phyloP scores from a whole-genome alignment of 2,797 vertebrate genomes.

The Masticophis lateralis region DNA sequence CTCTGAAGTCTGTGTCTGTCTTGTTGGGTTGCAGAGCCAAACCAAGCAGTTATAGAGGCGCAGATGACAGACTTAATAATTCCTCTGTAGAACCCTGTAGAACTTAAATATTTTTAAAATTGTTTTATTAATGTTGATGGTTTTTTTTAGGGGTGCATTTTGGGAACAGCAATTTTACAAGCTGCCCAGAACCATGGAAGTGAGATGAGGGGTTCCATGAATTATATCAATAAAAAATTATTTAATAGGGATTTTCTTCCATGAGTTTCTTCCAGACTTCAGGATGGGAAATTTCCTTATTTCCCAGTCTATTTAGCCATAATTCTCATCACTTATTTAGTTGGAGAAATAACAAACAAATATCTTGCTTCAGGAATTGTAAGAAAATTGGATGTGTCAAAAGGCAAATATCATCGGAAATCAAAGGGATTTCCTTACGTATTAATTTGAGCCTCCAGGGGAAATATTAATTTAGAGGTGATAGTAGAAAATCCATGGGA shows the following conservation, averaged over 20 bases:
- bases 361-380: background rate
- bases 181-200: background rate
- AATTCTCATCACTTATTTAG: background rate
- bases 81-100: no score
- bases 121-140: background rate
- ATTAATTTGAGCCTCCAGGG: conserved; percentile 6
- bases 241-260: background rate
- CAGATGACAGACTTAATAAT: no score
- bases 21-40: no score
- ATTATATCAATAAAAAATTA: background rate
- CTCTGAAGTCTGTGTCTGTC: no score
- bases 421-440: conserved; percentile 3
- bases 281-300: background rate
- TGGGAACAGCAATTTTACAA: background rate
- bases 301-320: background rate
- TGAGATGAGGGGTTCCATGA: background rate
- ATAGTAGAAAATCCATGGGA: conserved; percentile 13
- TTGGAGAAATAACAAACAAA: background rate
- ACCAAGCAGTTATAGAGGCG: no score
- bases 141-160: background rate
- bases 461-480: background rate
- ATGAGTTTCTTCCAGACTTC: background rate
- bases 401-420: background rate
- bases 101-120: background rate
- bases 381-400: background rate